Conservation (phyloP, 2,113 vertebrate species). For the Psittacus erithacus region DNA sequence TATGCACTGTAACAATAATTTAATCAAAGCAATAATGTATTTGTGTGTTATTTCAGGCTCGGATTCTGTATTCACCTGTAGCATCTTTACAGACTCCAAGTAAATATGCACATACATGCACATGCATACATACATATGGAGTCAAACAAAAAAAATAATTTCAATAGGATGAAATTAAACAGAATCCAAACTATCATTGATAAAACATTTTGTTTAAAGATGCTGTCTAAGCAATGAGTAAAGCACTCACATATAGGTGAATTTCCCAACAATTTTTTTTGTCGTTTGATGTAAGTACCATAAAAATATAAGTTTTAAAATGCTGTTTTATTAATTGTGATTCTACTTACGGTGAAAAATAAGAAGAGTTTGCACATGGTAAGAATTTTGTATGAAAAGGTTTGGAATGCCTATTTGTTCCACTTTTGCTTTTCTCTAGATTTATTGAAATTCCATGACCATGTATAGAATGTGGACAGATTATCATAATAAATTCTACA, state of each 20-base stretch:
- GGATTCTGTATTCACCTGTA: not conserved
- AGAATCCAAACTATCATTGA: not conserved
- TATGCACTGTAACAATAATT: not conserved
- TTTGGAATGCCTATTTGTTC: not conserved
- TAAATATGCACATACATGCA: not conserved
- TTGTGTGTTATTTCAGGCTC: not conserved
- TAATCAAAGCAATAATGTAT: not conserved
- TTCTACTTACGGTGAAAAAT: not conserved
- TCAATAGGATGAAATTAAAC: not conserved
- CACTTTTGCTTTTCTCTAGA: not conserved
- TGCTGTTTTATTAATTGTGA: not conserved
- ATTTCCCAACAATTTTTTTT: not conserved
- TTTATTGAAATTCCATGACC: not conserved
- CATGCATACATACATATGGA: fast-evolving
- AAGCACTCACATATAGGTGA: not conserved
- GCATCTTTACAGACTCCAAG: not conserved
- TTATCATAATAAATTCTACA: not conserved
- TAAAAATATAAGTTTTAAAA: not conserved
- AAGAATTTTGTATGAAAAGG: not conserved
- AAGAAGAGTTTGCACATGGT: not conserved
- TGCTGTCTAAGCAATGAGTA: not conserved
- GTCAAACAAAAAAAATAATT: not conserved
- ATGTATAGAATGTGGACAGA: not conserved
- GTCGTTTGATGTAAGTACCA: not conserved
- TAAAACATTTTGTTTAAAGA: not conserved